These are phyloP conservation scores for Sebastes paucispinis DNA, from an alignment of 2,797 vertebrate genomes.

Conservation along the genomic window DNA sequence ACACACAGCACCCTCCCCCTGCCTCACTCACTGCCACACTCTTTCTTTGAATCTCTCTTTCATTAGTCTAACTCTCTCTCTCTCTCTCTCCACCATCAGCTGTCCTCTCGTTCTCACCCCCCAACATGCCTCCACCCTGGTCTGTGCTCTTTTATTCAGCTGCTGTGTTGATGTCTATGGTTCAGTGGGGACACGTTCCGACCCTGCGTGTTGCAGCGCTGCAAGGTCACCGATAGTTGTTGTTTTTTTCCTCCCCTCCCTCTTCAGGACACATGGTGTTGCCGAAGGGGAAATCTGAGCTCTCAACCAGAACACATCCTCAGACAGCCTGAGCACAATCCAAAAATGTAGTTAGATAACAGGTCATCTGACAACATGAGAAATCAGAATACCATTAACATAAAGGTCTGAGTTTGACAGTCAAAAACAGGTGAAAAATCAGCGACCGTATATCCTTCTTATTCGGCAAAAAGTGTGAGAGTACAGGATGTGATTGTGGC, in stretches of 20 bases:
- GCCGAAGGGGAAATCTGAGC: slow-evolving; percentile 59
- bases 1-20: slow-evolving; percentile 31
- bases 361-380: slow-evolving; percentile 6
- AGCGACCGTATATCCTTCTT: background rate
- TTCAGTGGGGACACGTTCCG: slow-evolving; percentile 46
- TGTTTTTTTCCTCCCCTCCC: background rate
- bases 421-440: background rate
- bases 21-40: slow-evolving; percentile 32
- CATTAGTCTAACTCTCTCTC: background rate
- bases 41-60: slow-evolving; percentile 33
- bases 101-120: slow-evolving; percentile 3
- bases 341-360: slow-evolving; percentile 33
- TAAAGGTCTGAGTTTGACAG: background rate
- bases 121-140: slow-evolving; percentile 11
- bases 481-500: background rate
- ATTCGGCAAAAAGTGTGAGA: background rate
- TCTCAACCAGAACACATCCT: slow-evolving; percentile 47
- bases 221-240: slow-evolving; percentile 70
- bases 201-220: slow-evolving; percentile 52
- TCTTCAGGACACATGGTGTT: slow-evolving; percentile 58
- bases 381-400: background rate
- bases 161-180: slow-evolving; percentile 58
- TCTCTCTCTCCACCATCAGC: slow-evolving; percentile 17
- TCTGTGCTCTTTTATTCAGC: slow-evolving; percentile 70
- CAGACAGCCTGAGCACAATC: slow-evolving; percentile 17